Percentiles rank a stretch among this genome's conserved stretches.
phyloP scores from a whole-genome alignment of 2,113 vertebrate species.

The Reinhardtius hippoglossoides region DNA sequence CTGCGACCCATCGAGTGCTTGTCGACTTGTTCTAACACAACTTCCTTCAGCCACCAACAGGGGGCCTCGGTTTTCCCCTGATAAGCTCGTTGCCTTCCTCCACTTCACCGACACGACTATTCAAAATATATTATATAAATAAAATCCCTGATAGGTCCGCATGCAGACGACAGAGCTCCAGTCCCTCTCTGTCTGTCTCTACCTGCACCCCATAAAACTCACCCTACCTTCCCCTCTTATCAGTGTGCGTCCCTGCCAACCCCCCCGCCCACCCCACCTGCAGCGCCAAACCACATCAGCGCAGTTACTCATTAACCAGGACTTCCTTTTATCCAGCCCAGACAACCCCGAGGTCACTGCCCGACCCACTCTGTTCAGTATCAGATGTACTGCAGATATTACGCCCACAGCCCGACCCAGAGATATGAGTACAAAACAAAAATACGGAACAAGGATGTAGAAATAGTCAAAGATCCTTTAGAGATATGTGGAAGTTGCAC shows the following conservation, averaged over 20 bases:
- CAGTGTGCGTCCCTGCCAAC: slow-evolving; percentile 58
- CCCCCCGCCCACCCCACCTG: slow-evolving; percentile 72
- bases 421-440: background rate
- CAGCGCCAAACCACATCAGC: slow-evolving; percentile 70
- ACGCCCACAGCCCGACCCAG: background rate
- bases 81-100: background rate
- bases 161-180: slow-evolving; percentile 22
- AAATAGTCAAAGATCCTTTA: background rate
- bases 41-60: too few species aligned
- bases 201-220: slow-evolving; percentile 45
- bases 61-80: background rate
- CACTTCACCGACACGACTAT: too few species aligned
- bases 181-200: slow-evolving; percentile 9
- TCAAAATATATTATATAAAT: too few species aligned
- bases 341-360: slow-evolving; percentile 79
- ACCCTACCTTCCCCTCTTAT: slow-evolving; percentile 62
- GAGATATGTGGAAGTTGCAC: background rate
- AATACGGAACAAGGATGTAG: background rate
- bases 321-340: slow-evolving; percentile 80
- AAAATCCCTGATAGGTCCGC: background rate
- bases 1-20: too few species aligned
- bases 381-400: slow-evolving; percentile 2
- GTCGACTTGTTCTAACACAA: too few species aligned
- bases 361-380: slow-evolving; percentile 51
- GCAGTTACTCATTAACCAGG: slow-evolving; percentile 78